Conservation (phyloP, 2,113 vertebrate species). For the Takifugu bimaculatus region DNA sequence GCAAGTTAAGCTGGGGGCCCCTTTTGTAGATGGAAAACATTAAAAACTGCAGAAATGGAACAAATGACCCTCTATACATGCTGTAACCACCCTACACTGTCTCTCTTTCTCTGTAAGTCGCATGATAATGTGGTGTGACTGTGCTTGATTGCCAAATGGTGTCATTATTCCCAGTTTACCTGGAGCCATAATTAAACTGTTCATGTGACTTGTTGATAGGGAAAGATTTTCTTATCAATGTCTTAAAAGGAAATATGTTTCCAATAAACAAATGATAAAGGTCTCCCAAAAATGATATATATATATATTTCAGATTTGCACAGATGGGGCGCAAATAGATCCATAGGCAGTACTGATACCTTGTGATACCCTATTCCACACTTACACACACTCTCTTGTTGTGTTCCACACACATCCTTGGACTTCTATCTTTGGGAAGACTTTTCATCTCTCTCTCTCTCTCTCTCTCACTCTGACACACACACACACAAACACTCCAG, state of each 20-base stretch:
- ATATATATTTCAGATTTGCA: too few relatives aligned
- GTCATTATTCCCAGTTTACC: constrained; percentile 54
- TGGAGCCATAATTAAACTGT: constrained; percentile 42
- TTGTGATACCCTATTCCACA: too few relatives aligned
- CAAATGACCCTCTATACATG: neutral
- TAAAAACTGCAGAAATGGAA: neutral
- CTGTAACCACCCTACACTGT: constrained; percentile 5
- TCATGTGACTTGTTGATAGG: constrained; percentile 51
- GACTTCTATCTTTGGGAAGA: too few relatives aligned
- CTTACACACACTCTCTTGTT: too few relatives aligned
- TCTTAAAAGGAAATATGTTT: constrained; percentile 1
- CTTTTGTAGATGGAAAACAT: neutral
- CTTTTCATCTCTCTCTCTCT: too few relatives aligned
- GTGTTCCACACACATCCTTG: too few relatives aligned
- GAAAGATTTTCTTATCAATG: constrained; percentile 25
- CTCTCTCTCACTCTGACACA: too few relatives aligned
- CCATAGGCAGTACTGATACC: too few relatives aligned
- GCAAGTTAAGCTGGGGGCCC: too few relatives aligned
- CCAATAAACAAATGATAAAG: neutral
- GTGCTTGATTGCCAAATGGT: constrained; percentile 34
- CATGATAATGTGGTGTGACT: constrained; percentile 40
- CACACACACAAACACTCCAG: too few relatives aligned
- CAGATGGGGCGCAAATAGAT: too few relatives aligned
- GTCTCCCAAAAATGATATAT: neutral
- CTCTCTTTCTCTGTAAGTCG: constrained; percentile 7